Evolutionary conservation across 2,797 vertebrate genomes (phyloP), one percentile per base, ranked within the genome.

Genomic region (Acanthurus leucopareius): DNA sequence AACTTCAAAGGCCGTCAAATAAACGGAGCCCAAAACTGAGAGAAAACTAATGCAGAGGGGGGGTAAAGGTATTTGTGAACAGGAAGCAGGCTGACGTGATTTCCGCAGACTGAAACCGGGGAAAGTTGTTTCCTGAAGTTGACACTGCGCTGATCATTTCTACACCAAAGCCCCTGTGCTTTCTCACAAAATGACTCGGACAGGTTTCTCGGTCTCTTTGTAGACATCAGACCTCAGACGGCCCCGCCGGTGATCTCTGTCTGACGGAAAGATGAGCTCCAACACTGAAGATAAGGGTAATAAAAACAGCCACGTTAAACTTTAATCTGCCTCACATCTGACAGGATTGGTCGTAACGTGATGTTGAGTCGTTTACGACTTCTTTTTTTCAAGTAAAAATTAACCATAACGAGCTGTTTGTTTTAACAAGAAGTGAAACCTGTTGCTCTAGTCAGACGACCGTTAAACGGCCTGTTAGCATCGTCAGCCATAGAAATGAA

Each of bases 71-170:
- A 28, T 56, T 17, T 17, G 60, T 14, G 85, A 73, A 90, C 85
- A 90, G 94, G 94, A 94, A 94, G 89, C 88, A 92, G 25, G 88
- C 65, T 91, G 89, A 92, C 94, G 95, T 91, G 77, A 93, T 89
- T 94, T 95, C 96, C 96, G 92, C 79, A 89, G 92, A 91, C 86
- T 88, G 25, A 79, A 75, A 95, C 94, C 94, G 94, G 95, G 95
- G 95, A 95, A 95, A 95, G 94, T 94, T 90, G 94, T 95, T 96
- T 96, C 96, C 95, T 95, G 94, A 92, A 91, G 92, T 92, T 93
- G 70, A 52, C 82, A 53, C 77, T n/a, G 79, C 11, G 67, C 66
- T 10, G 76, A 69, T 71, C 7, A 7, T 67, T 73, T 84, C 69
- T 38, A 62, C 60, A 20, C 74, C 42, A 13, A 52, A 60, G 15